Evolutionary conservation across 1,140 invertebrate species (phyloP).

Genomic region (Drosophila serrata): DNA sequence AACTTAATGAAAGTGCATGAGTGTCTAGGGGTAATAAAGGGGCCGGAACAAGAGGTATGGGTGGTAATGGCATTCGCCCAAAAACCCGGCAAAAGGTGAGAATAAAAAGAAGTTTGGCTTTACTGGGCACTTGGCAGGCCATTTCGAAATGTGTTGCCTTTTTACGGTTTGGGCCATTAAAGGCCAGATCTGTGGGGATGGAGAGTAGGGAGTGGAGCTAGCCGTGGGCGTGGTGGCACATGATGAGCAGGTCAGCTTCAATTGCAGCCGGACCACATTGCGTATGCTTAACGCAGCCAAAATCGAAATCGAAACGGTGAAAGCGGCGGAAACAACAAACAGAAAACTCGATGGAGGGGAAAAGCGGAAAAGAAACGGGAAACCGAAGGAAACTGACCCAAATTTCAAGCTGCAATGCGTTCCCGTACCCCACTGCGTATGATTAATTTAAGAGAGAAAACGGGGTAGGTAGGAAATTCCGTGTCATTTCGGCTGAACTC

Average conservation of each 20-base stretch:
- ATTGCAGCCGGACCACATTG: constrained; percentile 56
- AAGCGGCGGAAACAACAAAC: constrained; percentile 12
- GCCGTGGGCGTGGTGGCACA: constrained; percentile 9
- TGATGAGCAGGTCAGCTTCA: constrained; percentile 44
- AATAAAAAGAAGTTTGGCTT: constrained; percentile 38
- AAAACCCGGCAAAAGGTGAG: constrained; percentile 29
- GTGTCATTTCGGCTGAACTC: neutral
- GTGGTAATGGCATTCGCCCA: constrained; percentile 24
- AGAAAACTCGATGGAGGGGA: neutral
- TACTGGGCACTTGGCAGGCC: constrained; percentile 60
- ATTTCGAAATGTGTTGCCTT: constrained; percentile 45
- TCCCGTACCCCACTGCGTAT: constrained; percentile 57
- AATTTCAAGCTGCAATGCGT: constrained; percentile 55
- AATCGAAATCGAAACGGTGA: constrained; percentile 57
- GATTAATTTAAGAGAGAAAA: constrained; percentile 72
- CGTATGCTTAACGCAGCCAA: constrained; percentile 76
- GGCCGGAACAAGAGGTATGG: constrained; percentile 11
- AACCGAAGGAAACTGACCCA: constrained; percentile 49
- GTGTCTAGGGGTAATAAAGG: constrained; percentile 31
- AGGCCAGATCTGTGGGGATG: constrained; percentile 10
- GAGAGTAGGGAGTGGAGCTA: neutral
- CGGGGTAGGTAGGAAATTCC: neutral
- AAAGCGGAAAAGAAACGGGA: constrained; percentile 1
- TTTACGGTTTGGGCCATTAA: constrained; percentile 55
- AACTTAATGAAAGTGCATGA: constrained; percentile 81